Conservation (phyloP, 2,797 vertebrate genomes). For the Mormyrops attenuatus region DNA sequence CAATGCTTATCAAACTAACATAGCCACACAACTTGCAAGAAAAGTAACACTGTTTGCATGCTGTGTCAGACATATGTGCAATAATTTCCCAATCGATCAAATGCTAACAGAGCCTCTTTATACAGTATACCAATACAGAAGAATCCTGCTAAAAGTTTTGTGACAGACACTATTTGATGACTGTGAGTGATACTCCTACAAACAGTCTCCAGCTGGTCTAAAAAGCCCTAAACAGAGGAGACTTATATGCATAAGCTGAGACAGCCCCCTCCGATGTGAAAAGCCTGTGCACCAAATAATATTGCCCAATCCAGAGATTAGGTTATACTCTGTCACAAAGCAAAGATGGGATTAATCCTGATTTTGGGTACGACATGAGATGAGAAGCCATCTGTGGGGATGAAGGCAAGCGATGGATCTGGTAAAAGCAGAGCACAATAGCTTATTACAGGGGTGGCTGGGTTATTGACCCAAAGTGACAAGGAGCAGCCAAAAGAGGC, state of each 20-base stretch:
- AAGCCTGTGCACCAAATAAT: background rate
- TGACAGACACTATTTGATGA: background rate
- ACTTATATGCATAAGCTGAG: background rate
- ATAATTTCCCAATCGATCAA: background rate
- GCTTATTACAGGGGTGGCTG: constrained; percentile 81
- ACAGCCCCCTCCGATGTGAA: background rate
- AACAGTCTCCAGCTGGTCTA: background rate
- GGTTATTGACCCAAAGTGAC: constrained; percentile 81
- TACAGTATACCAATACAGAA: background rate
- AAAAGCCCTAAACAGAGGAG: background rate
- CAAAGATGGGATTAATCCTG: constrained; percentile 1
- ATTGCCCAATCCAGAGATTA: background rate
- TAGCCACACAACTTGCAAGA: background rate
- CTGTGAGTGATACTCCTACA: background rate
- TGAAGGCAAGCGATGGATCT: background rate
- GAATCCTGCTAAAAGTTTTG: background rate
- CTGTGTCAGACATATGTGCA: background rate
- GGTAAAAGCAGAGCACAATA: constrained; percentile 53
- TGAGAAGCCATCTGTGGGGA: background rate
- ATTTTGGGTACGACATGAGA: background rate
- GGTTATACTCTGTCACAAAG: background rate
- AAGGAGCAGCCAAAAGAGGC: constrained; percentile 62
- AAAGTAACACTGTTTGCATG: background rate
- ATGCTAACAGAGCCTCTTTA: background rate
- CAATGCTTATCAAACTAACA: background rate